Base-by-base conservation (phyloP, 2,888 invertebrate species). In the Meloe dianella region DNA sequence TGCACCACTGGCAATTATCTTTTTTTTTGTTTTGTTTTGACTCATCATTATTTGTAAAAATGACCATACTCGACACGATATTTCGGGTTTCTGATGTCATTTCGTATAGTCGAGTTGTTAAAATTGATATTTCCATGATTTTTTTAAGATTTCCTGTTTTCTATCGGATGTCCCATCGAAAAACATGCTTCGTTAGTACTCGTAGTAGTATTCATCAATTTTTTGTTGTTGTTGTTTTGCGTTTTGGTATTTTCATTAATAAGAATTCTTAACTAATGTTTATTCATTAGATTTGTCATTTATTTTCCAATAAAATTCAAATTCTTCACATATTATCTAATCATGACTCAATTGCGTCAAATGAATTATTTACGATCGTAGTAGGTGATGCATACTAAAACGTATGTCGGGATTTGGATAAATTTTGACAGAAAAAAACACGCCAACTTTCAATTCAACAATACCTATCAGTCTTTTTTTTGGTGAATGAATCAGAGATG, bases 81-180 rank as follows among this genome's bases (percentile, higher is more conserved):
- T 35, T 35, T 35, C 14, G 0, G 14, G 35, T 35, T n/a, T 35
- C 14, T 35, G 35, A 35, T 35, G 61, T 60, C 57, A 57, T 27
- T 30, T 57, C 4, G 27, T 27, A 27, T 27, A 27, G 2, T 27
- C 5, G 9, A 14, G 27, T 27, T 30, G 10, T 57, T 29, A 27
- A 57, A 57, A 27, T 57, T 24, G 57, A 57, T 57, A 57, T 57
- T 22, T 27, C 57, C 57, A 30, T 29, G 14, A 57, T 24, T 8
- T 17, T 24, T 14, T 14, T 24, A 14, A n/a, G n/a, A 27, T 57
- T 30, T 57, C 35, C 35, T 35, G 12, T 35, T 35, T 35, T 35
- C 14, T 14, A 35, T 35, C 35, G 35, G 35, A 35, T 14, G 35
- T 35, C 35, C 35, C 35, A 35, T 35, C 35, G 35, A 35, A 35